phyloP scores from a whole-genome alignment of 1,140 invertebrate genomes.

The Euura lappo region DNA sequence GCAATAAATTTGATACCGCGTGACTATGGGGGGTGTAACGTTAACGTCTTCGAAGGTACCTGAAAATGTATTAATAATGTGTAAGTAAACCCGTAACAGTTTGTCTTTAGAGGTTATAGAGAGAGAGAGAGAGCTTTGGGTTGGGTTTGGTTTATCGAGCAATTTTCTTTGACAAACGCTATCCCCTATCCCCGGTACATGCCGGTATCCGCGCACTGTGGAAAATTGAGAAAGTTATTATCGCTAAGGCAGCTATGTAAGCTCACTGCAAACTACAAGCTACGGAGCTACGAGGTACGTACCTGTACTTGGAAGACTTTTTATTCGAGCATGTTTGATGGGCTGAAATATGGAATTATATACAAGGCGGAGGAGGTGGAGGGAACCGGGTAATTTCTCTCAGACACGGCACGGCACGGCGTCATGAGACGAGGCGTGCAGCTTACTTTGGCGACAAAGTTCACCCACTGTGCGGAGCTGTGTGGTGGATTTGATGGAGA shows the following conservation, averaged over 20 bases:
- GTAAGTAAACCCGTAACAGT: background rate
- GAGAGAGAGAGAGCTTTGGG: background rate
- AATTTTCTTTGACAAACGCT: background rate
- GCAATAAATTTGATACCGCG: too few relatives aligned
- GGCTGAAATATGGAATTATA: background rate
- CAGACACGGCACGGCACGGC: too few relatives aligned
- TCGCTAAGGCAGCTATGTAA: background rate
- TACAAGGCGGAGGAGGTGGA: background rate
- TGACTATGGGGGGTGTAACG: too few relatives aligned
- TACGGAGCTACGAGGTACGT: too few relatives aligned
- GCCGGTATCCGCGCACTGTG: background rate
- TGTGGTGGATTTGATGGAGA: too few relatives aligned
- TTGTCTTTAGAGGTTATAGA: background rate
- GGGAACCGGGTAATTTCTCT: too few relatives aligned
- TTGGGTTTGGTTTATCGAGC: background rate
- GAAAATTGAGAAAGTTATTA: slow-evolving; percentile 5
- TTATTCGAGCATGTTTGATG: background rate
- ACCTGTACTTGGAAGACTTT: background rate
- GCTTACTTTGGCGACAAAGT: too few relatives aligned
- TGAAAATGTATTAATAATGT: too few relatives aligned
- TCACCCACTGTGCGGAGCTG: too few relatives aligned
- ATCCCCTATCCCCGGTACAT: background rate
- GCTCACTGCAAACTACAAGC: too few relatives aligned
- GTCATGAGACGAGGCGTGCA: too few relatives aligned
- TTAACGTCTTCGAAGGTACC: too few relatives aligned